Base-by-base conservation (phyloP, 2,888 invertebrate genomes). In the Drosophila emarginata region DNA sequence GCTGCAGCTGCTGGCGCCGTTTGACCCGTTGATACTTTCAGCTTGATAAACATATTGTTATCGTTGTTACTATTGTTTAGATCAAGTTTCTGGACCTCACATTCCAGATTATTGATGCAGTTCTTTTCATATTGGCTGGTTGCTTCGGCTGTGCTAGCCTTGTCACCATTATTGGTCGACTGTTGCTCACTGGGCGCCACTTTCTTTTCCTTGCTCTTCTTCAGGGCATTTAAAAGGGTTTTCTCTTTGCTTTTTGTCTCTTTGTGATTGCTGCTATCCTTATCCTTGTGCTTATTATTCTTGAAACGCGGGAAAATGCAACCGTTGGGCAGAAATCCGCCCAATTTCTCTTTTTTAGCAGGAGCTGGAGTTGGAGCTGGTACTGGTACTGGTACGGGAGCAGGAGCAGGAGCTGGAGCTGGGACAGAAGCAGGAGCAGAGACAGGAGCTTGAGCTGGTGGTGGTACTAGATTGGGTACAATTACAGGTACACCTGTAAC, bases 281-380 rank as follows among this genome's bases (percentile, higher is more conserved):
- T 91, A 54, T 91, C 91, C 78, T 91, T 91, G 72, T 91, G 89
- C 72, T 91, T 91, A 74, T 89, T 90, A 74, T 91, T 91, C 68
- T 92, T 91, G 66, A 92, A 92, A 57, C 91, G 89, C 71, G 91
- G 91, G 78, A 92, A 92, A 73, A 92, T 91, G 70, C 91, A 92
- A 63, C 91, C 91, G 65, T 92, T 92, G 60, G 91, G 92, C 72
- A 92, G 76, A 72, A 92, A 92, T 9, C 92, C 91, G 37, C 90
- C 91, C n/a, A 92, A 78, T 76, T 92, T 92, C 53, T 92, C 91
- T 68, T 91, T 92, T 78, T 92, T 92, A 14, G 83, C 78, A 2
- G 90, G 87, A 26, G 84, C 76, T 57, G 87, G 63, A 12, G 80
- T 57, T 39, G 78, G 53, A 37, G 77, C 71, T 14, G 74, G 64